Evolutionary conservation across 37 sponge, comb jelly and placozoan genomes (phyloP), one percentile per base, ranked within the genome.

Genomic region (Dysidea cf. avara): DNA sequence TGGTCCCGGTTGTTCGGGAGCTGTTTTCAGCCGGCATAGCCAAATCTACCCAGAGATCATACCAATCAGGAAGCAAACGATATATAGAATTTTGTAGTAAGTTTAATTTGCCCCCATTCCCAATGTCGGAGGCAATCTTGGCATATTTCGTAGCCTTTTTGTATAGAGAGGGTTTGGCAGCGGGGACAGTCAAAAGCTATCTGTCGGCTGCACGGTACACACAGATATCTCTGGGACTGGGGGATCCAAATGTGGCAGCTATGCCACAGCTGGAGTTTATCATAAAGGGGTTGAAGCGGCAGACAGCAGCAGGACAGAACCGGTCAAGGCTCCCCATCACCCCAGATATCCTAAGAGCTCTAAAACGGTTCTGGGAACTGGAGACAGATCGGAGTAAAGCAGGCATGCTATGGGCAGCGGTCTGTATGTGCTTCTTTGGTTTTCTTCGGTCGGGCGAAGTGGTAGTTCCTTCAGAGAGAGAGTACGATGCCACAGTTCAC

Each of bases 381-480:
- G 33, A 3, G 7, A 31, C 34, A 3, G 62, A 31, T 24, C n/a
- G 48, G n/a, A n/a, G n/a, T n/a, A n/a, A 66, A 2, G 68, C 26
- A 38, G 4, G 14, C 48, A 66, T 66, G 68, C 68, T 66, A 2
- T 43, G 48, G 68, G 68, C 68, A 33, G 47, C 68, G n/a, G 48
- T 29, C 1, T 43, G 43, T 34, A 26, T 61, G 63, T 26, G 33
- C 4, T 66, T 66, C 39, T 43, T n/a, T 9, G 68, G 68, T 9
- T 66, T 66, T 9, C 68, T 66, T 20, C 68, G 46, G n/a, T 5
- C 62, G 7, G 28, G 62, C 33, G 43, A 30, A 26, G 26, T 16
- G n/a, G n/a, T n/a, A n/a, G n/a, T n/a, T n/a, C n/a, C n/a, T n/a
- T n/a, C n/a, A n/a, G n/a, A n/a, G n/a, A n/a, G n/a, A n/a, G n/a